Conservation (phyloP, 2,113 vertebrate species). For the Oriolus oriolus region DNA sequence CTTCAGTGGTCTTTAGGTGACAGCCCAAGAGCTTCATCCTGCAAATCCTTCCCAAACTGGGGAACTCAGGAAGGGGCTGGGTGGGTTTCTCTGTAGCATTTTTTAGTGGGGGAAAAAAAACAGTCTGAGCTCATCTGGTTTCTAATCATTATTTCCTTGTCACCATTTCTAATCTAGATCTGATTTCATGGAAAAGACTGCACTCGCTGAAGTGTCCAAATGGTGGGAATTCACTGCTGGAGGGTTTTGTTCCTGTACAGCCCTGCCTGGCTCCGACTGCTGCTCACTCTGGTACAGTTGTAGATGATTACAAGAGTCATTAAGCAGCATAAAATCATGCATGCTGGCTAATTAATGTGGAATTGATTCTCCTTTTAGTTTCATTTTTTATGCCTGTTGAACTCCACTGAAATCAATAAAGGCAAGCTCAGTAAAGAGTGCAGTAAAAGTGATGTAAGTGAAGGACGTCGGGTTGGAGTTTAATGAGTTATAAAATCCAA, state of each 20-base stretch:
- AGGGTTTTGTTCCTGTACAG: not conserved
- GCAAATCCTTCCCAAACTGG: not conserved
- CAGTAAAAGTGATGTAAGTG: not conserved
- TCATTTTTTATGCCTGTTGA: constrained; percentile 2
- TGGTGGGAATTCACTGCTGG: not conserved
- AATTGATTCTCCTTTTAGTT: constrained; percentile 10
- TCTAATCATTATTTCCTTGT: not conserved
- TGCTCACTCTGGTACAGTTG: not conserved
- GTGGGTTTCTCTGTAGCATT: not conserved
- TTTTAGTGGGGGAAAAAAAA: not conserved
- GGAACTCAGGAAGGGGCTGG: not conserved
- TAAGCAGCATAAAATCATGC: constrained; percentile 45
- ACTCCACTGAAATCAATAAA: constrained; percentile 12
- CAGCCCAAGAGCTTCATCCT: not conserved
- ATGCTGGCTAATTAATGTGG: constrained; percentile 35
- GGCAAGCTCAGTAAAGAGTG: not conserved
- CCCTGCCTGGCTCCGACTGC: not conserved
- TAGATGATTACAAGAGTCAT: constrained; percentile 52
- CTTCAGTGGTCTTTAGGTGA: not conserved
- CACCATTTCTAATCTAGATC: not conserved
- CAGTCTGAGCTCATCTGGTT: not conserved
- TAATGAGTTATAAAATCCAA: not conserved
- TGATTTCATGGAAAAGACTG: not conserved
- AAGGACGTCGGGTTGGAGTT: not conserved
- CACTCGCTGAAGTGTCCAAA: not conserved